phyloP scores from a whole-genome alignment of 2,113 vertebrate genomes.

The Jaculus jaculus region DNA sequence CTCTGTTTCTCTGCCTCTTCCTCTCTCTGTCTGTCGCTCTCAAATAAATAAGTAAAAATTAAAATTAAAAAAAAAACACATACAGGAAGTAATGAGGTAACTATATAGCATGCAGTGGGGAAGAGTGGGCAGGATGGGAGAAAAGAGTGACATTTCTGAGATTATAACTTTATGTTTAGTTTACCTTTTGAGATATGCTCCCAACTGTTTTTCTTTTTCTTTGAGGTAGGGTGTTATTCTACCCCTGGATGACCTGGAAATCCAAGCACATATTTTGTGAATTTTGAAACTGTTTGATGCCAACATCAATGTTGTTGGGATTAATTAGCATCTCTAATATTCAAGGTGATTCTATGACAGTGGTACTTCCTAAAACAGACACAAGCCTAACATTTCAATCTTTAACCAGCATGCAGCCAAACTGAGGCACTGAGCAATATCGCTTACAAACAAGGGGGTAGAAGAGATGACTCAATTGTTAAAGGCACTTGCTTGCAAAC shows the following conservation, averaged over 20 bases:
- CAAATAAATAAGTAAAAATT: no score
- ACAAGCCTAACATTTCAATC: neutral
- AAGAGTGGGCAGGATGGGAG: neutral
- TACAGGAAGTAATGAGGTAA: neutral
- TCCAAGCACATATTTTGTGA: neutral
- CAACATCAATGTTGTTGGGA: neutral
- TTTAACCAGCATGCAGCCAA: neutral
- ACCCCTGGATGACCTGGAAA: no score
- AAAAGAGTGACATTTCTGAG: neutral
- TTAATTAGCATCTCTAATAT: neutral
- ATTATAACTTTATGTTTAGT: neutral
- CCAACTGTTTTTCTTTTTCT: no score
- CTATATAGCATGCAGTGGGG: accelerated
- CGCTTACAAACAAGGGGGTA: neutral
- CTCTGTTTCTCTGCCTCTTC: no score
- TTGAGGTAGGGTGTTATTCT: no score
- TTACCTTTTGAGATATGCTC: neutral
- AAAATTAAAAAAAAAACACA: no score
- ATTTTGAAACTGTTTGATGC: no score
- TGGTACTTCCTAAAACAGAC: neutral
- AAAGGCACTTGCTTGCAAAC: no score
- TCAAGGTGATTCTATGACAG: no score
- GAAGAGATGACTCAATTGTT: no score
- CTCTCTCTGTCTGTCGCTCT: no score
- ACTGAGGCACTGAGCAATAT: neutral